Percentiles rank a stretch among this genome's conserved stretches.
phyloP scores from a whole-genome alignment of 1,140 invertebrate species.

The Lerema accius region DNA sequence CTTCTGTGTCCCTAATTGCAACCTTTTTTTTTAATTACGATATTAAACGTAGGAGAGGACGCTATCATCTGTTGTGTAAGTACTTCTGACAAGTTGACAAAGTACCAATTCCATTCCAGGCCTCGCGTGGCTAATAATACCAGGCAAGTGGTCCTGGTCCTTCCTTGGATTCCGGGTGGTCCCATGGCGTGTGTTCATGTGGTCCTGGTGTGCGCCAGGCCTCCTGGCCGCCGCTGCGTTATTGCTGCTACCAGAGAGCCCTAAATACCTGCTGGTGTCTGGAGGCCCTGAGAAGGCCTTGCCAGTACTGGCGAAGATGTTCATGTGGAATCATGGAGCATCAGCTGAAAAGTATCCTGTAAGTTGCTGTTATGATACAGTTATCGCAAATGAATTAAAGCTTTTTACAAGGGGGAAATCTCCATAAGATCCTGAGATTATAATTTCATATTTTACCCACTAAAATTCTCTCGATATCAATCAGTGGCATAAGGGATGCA shows the following conservation, averaged over 20 bases:
- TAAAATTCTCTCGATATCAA: no score
- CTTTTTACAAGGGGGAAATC: no score
- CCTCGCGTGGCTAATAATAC: constrained; percentile 86
- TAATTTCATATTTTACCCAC: no score
- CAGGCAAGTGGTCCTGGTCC: constrained; percentile 78
- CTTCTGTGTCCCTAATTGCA: no score
- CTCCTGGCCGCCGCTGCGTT: constrained; percentile 81
- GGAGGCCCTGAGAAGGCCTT: constrained; percentile 84
- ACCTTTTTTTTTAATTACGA: no score
- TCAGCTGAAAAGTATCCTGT: constrained; percentile 53
- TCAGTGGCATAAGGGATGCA: no score
- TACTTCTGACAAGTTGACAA: no score
- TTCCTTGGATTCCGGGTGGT: constrained; percentile 71
- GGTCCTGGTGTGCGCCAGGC: constrained; percentile 83
- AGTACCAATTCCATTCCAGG: constrained; percentile 57
- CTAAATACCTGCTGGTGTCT: constrained; percentile 87
- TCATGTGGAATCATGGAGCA: constrained; percentile 66
- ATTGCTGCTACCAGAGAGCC: constrained; percentile 87
- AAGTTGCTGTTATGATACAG: no score
- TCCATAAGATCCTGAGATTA: no score
- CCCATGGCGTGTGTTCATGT: constrained; percentile 86
- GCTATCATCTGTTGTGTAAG: no score
- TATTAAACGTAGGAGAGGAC: no score
- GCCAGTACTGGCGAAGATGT: constrained; percentile 84
- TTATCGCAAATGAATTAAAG: no score